Evolutionary conservation across 2,797 vertebrate species (phyloP).

Genomic region (Tarsius wallacei): DNA sequence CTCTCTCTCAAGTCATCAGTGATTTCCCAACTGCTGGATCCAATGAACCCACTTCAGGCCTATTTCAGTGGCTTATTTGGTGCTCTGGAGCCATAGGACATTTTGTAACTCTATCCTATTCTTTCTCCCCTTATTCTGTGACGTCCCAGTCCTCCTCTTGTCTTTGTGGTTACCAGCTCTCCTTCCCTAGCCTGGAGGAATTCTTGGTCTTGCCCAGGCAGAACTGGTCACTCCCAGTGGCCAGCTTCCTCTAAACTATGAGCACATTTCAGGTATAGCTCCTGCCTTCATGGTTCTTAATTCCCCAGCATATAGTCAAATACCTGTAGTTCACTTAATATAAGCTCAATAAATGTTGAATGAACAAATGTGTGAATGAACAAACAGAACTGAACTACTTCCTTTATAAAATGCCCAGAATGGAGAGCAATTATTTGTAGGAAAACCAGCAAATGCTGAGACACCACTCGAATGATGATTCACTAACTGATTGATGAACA

Average conservation of each 20-base stretch:
- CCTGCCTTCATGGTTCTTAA: background rate
- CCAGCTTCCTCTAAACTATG: too few relatives aligned
- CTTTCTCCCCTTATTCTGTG: background rate
- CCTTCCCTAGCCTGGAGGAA: background rate
- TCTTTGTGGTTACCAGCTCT: background rate
- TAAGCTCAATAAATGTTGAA: background rate
- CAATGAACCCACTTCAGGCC: background rate
- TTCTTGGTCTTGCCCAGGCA: background rate
- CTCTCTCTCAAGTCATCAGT: background rate
- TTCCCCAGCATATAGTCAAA: background rate
- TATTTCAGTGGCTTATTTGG: too few relatives aligned
- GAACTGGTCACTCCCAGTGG: background rate
- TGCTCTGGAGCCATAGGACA: background rate
- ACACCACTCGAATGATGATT: background rate
- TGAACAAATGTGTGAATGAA: background rate
- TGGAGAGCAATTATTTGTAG: background rate
- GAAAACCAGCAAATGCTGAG: conserved; percentile 27
- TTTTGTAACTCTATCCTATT: background rate
- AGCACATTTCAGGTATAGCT: background rate
- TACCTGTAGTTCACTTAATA: background rate
- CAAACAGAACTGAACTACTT: background rate
- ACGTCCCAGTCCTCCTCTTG: background rate
- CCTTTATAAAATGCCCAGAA: background rate
- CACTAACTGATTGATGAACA: background rate
- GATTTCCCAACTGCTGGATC: background rate